A percentile compares a stretch with the other conserved stretches of the same genome.
phyloP scores from a whole-genome alignment of 2,797 vertebrate genomes.

The Synanceia verrucosa region DNA sequence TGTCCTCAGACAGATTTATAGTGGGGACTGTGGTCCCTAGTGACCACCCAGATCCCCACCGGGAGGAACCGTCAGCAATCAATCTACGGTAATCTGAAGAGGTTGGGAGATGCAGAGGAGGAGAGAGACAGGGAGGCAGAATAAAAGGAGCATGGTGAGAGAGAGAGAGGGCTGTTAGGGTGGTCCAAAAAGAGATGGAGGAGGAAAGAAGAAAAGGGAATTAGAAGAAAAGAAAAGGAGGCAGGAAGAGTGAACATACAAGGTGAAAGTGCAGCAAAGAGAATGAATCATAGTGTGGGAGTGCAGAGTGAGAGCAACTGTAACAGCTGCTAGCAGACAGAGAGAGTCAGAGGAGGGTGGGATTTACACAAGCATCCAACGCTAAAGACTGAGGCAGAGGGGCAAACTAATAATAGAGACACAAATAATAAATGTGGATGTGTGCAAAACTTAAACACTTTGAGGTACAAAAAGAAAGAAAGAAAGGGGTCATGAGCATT shows the following conservation, averaged over 20 bases:
- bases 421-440: background rate
- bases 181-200: background rate
- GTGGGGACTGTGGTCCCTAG: slow-evolving; percentile 29
- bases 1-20: slow-evolving; percentile 63
- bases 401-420: background rate
- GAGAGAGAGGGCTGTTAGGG: background rate
- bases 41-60: slow-evolving; percentile 60
- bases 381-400: slow-evolving; percentile 8
- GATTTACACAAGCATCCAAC: slow-evolving; percentile 11
- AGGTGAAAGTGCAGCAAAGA: slow-evolving; percentile 4
- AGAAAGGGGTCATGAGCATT: background rate
- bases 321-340: slow-evolving; percentile 14
- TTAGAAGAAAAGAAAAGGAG: background rate
- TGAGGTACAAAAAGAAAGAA: background rate
- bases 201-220: background rate
- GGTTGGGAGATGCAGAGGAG: slow-evolving; percentile 18
- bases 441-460: background rate
- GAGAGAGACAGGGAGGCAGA: slow-evolving; percentile 8
- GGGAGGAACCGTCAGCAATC: slow-evolving; percentile 53
- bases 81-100: slow-evolving; percentile 64
- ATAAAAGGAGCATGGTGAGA: background rate
- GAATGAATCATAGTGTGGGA: slow-evolving; percentile 37
- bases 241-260: background rate
- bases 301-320: slow-evolving; percentile 10
- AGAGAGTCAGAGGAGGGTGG: slow-evolving; percentile 3